Percentiles rank a stretch among this genome's conserved stretches.
Conservation (phyloP, 2,888 invertebrate species). For the Pristionchus entomophagus region DNA sequence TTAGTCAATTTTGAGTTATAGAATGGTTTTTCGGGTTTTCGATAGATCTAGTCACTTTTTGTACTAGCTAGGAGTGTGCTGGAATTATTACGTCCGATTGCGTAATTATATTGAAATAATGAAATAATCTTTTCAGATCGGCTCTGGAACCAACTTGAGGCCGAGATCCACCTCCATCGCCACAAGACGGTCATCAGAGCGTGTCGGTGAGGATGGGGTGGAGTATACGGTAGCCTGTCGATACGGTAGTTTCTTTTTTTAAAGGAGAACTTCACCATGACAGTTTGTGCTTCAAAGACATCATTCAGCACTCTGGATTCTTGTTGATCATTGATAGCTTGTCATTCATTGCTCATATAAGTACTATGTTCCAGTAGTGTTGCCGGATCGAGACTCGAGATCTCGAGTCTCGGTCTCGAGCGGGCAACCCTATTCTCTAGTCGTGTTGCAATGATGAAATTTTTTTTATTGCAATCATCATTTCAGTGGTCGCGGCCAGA, state of each 20-base stretch:
- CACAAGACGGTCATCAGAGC: conserved; percentile 86
- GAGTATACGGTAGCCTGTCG: not conserved
- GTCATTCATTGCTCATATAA: no score
- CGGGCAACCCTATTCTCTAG: no score
- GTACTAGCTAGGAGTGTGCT: not conserved
- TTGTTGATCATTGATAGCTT: no score
- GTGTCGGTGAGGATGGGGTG: conserved; percentile 77
- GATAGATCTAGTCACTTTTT: not conserved
- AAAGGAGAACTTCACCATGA: no score
- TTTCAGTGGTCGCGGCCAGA: conserved; percentile 64
- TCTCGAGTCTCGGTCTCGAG: no score
- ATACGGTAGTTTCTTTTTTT: no score
- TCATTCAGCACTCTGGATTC: no score
- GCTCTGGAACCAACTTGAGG: conserved; percentile 87
- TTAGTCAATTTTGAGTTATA: not conserved
- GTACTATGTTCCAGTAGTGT: no score
- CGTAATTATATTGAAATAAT: not conserved
- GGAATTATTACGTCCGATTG: not conserved
- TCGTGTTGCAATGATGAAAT: no score
- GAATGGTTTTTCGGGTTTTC: not conserved
- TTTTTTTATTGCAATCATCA: not conserved
- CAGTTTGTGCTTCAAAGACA: no score
- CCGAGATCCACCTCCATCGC: conserved; percentile 88
- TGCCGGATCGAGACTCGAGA: no score
- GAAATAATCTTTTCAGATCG: conserved; percentile 78